Conservation (phyloP, 1,140 invertebrate species). For the Epicauta chinensis region DNA sequence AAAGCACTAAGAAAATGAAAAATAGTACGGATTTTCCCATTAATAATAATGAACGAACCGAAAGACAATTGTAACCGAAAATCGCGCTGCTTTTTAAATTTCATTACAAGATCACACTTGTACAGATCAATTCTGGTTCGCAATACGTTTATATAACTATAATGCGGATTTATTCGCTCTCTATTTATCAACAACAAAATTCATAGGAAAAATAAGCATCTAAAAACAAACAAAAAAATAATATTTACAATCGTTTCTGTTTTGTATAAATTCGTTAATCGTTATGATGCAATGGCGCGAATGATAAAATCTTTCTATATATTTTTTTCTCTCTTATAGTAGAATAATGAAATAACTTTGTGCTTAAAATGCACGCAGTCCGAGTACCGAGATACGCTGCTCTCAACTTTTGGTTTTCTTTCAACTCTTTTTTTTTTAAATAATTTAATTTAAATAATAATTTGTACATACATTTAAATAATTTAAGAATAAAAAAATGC, state of each 20-base stretch:
- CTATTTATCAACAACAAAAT: too few relatives aligned
- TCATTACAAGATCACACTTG: constrained; percentile 12
- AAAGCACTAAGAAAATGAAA: constrained; percentile 3
- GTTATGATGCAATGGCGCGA: constrained; percentile 39
- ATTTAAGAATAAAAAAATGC: constrained; percentile 9
- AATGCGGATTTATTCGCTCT: too few relatives aligned
- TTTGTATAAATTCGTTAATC: constrained; percentile 34
- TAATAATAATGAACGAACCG: constrained; percentile 10
- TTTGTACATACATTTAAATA: not conserved
- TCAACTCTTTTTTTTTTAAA: constrained; percentile 11
- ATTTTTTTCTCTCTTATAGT: not conserved
- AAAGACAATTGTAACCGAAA: constrained; percentile 23
- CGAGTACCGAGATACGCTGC: constrained; percentile 35
- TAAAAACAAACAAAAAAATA: constrained; percentile 14
- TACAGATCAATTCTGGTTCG: constrained; percentile 20
- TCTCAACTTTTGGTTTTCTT: too few relatives aligned
- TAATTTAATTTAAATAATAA: constrained; percentile 6
- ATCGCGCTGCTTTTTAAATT: constrained; percentile 16
- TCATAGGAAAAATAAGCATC: too few relatives aligned
- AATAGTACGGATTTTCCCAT: constrained; percentile 1
- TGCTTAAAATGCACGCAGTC: constrained; percentile 31
- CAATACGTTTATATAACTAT: too few relatives aligned
- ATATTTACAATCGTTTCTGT: constrained; percentile 25
- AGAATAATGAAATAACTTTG: constrained; percentile 40
- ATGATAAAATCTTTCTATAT: constrained; percentile 36